phyloP scores from a whole-genome alignment of 2,113 vertebrate genomes.

The Prionailurus bengalensis region DNA sequence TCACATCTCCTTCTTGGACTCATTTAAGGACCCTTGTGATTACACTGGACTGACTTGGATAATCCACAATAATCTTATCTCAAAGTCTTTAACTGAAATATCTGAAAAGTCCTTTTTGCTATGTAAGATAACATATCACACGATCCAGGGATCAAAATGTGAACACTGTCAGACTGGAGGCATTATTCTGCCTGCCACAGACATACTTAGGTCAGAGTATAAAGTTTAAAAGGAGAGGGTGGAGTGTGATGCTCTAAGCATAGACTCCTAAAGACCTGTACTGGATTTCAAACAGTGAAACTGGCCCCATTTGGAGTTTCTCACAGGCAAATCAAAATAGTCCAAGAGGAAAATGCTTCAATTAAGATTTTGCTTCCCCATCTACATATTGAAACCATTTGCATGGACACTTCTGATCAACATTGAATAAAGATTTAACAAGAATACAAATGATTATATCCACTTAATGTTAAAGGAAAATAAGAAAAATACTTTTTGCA shows the following conservation, averaged over 20 bases:
- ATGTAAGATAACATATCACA: background rate
- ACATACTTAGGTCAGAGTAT: background rate
- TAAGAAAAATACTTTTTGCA: background rate
- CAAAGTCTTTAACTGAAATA: constrained; percentile 5
- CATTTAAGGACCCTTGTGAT: background rate
- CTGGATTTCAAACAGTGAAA: background rate
- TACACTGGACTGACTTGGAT: background rate
- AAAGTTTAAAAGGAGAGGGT: background rate
- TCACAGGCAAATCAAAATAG: background rate
- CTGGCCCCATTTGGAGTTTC: background rate
- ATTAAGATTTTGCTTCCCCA: background rate
- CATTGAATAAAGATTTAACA: background rate
- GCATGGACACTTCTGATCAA: background rate
- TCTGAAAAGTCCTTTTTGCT: background rate
- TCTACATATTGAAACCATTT: background rate
- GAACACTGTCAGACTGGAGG: background rate
- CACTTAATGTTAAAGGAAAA: background rate
- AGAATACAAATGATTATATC: background rate
- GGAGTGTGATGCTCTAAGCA: background rate
- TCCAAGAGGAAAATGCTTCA: background rate
- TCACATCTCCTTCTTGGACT: background rate
- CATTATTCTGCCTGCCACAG: background rate
- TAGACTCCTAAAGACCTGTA: background rate
- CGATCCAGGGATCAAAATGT: background rate
- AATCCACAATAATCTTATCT: background rate